Evolutionary conservation across 2,113 vertebrate species (phyloP).

Genomic region (Orcinus orca): DNA sequence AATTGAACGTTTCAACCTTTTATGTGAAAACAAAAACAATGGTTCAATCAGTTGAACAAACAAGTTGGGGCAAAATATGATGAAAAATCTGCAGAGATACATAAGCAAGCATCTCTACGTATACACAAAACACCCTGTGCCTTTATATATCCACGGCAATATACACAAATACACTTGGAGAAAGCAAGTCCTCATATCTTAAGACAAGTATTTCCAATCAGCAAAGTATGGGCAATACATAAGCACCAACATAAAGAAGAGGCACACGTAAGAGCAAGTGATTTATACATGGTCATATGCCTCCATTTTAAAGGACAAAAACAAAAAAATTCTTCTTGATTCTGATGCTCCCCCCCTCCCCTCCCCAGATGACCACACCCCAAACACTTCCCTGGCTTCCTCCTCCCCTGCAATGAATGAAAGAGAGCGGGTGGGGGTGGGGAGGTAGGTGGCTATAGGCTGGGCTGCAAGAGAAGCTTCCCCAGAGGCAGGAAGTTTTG

Average conservation of each 20-base stretch:
- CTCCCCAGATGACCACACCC: constrained; percentile 66
- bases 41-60: neutral
- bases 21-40: constrained; percentile 6
- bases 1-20: neutral
- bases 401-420: constrained; percentile 52
- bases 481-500: constrained; percentile 52
- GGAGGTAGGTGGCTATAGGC: neutral
- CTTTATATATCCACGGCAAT: neutral
- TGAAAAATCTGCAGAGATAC: neutral
- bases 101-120: neutral
- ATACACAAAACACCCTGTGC: neutral
- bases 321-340: neutral
- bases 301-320: constrained; percentile 42
- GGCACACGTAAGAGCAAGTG: neutral
- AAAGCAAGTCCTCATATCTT: neutral
- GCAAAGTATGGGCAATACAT: neutral
- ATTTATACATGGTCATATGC: neutral
- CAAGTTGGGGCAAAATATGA: neutral
- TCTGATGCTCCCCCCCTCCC: neutral
- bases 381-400: constrained; percentile 6
- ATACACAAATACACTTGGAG: neutral
- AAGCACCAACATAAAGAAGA: neutral
- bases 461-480: neutral
- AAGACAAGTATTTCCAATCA: neutral
- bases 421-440: neutral